phyloP scores from a whole-genome alignment of 1,140 invertebrate species.

The Aphelinus atriplicis region DNA sequence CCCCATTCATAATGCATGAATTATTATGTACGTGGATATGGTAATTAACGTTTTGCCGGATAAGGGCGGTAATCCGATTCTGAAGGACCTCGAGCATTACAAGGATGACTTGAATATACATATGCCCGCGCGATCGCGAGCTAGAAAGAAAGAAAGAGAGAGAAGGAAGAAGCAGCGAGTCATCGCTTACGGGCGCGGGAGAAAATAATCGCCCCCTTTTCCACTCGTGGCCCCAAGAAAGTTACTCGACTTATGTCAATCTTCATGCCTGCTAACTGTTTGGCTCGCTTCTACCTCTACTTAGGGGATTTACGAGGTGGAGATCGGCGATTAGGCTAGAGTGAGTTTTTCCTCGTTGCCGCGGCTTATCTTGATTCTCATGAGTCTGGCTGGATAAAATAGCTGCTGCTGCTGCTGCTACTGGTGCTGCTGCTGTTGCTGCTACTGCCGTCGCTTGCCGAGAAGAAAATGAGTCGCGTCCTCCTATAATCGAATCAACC shows the following conservation, averaged over 20 bases:
- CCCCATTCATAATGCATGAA: constrained; percentile 42
- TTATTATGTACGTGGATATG: constrained; percentile 42
- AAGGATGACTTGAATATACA: constrained; percentile 20
- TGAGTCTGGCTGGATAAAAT: no score
- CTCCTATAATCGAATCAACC: constrained; percentile 7
- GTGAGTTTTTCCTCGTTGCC: neutral
- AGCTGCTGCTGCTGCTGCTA: no score
- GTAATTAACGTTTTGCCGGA: constrained; percentile 38
- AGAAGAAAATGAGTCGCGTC: neutral
- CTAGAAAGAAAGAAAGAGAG: no score
- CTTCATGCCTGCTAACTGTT: neutral
- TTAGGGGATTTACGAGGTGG: neutral
- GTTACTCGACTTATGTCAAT: constrained; percentile 3
- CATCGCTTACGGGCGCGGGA: neutral
- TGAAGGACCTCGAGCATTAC: constrained; percentile 33
- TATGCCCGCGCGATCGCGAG: neutral
- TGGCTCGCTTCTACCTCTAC: no score
- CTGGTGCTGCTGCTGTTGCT: no score
- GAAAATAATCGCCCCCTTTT: constrained; percentile 1
- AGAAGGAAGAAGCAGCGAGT: neutral
- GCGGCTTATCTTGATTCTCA: no score
- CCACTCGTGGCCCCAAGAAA: neutral
- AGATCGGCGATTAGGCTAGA: neutral
- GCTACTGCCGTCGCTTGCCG: no score
- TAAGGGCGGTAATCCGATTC: constrained; percentile 34